Evolutionary conservation across 92 coral and sea anemone species (phyloP), one percentile per base, ranked within the genome.

Genomic region (Palythoa grandiflora): DNA sequence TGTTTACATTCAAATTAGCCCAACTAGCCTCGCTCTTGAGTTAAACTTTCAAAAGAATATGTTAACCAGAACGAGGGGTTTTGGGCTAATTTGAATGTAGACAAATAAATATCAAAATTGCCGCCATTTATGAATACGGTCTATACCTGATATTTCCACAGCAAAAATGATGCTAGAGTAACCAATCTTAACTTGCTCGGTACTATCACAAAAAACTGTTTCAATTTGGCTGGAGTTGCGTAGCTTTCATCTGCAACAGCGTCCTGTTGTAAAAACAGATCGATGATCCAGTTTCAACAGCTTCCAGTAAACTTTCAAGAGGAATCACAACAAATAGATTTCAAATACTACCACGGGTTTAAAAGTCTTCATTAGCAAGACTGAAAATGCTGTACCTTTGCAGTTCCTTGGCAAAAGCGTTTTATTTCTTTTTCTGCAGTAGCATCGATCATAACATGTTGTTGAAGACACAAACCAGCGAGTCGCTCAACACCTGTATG

Each of bases 131-230:
- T n/a, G n/a, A n/a, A 17, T 61, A 16, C 36, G 20, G n/a, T 21
- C 21, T 1, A 10, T 79, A 92, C 91, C 92, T 90, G 73, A 66
- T 90, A 77, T 78, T 95, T 95, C 88, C 89, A 92, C 13, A 83
- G 84, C 21, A 97, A 81, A 77, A 97, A 95, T 17, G 93, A 91
- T 38, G 98, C 97, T 17, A 97, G 90, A 9, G 99, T 88, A 17
- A 97, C 97, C 40, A 97, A 91, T 79, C 99, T 93, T 79, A 97
- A 85, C 83, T 97, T 97, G 91, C 95, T 95, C 9, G 99, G 98
- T 28, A 95, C 97, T 75, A 92, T 84, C 65, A 95, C 92, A 75
- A 94, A 97, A 83, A 89, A 95, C 89, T 97, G 99, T 72, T 91
- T 87, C 17, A 97, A 89, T 50, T 91, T 95, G 68, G 75, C 89